Evolutionary conservation across 64 coral and sea anemone species (phyloP).

Genomic region (Pocillopora damicornis): DNA sequence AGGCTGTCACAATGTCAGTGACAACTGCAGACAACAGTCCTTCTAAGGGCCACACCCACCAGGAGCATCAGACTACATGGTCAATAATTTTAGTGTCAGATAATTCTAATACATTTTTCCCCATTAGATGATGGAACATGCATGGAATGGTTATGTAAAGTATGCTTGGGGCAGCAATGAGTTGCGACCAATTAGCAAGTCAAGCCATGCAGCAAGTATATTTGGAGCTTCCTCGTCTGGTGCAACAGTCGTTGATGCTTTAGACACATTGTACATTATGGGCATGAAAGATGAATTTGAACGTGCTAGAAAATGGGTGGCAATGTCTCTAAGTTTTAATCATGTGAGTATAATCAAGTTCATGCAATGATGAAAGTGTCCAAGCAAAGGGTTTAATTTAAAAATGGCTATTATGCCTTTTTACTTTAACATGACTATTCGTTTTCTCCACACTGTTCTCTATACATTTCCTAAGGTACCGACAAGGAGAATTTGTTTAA

Average conservation of each 20-base stretch:
- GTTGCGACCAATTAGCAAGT: conserved; percentile 82
- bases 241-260: conserved; percentile 88
- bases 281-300: conserved; percentile 91
- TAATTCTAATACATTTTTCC: background rate
- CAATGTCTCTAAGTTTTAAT: conserved; percentile 34
- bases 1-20: too few species aligned
- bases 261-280: conserved; percentile 92
- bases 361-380: background rate
- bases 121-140: conserved; percentile 92
- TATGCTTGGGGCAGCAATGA: conserved; percentile 94
- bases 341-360: conserved; percentile 19
- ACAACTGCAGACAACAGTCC: too few species aligned
- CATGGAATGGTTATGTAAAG: conserved; percentile 89
- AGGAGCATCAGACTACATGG: too few species aligned
- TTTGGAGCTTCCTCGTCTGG: conserved; percentile 86
- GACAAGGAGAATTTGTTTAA: too few species aligned
- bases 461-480: too few species aligned
- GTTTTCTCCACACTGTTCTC: too few species aligned
- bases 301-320: conserved; percentile 85
- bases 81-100: background rate
- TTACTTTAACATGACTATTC: too few species aligned
- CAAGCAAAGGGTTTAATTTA: too few species aligned
- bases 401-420: too few species aligned
- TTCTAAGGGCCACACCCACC: too few species aligned
- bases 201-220: conserved; percentile 78